Evolutionary conservation across 2,113 vertebrate species (phyloP).

Genomic region (Oenanthe melanoleuca): DNA sequence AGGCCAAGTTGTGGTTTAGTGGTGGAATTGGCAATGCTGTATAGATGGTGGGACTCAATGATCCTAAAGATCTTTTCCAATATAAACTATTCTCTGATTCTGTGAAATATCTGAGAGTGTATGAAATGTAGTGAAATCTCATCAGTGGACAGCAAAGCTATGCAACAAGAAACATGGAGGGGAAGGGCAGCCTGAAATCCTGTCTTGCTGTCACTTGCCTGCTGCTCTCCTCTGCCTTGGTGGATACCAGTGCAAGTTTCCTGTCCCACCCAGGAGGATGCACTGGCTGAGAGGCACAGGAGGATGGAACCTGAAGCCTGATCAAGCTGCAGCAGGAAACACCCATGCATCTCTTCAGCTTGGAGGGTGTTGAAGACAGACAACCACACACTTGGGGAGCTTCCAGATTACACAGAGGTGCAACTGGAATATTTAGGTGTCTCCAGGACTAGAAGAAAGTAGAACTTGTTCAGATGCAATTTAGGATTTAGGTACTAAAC

Average conservation of each 20-base stretch:
- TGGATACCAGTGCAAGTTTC: not conserved
- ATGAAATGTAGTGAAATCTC: not conserved
- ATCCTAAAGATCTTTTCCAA: not conserved
- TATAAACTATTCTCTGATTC: not conserved
- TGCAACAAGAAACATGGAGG: not conserved
- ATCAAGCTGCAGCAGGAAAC: not conserved
- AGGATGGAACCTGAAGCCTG: not conserved
- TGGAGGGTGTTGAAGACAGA: not conserved
- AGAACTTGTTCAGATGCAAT: not conserved
- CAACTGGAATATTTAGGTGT: not conserved
- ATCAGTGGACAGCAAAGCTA: not conserved
- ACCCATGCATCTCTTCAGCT: not conserved
- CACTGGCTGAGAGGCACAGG: accelerated
- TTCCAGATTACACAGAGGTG: not conserved
- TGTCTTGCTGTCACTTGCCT: not conserved
- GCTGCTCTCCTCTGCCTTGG: not conserved
- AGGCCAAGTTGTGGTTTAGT: accelerated
- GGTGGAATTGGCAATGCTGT: not conserved
- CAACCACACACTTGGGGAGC: not conserved
- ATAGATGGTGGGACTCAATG: accelerated
- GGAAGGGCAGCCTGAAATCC: not conserved
- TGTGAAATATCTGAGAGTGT: not conserved
- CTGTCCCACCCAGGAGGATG: not conserved
- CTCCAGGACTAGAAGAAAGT: not conserved
- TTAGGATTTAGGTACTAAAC: not conserved